A percentile compares a stretch with the other conserved stretches of the same genome.
Evolutionary conservation across 2,888 invertebrate genomes (phyloP).

Genomic region (Hyposoter didymator): DNA sequence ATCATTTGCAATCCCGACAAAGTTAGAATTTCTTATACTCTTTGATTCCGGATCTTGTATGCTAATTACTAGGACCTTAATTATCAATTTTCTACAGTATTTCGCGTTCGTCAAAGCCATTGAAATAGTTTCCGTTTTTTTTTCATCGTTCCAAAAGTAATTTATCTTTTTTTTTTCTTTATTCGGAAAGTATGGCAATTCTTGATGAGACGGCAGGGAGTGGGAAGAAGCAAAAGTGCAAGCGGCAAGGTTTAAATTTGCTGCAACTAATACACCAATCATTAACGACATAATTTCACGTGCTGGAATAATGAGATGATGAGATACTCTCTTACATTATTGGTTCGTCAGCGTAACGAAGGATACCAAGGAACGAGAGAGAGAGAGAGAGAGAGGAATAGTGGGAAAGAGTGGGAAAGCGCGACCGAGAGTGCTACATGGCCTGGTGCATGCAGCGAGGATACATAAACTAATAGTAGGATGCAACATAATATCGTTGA

Average conservation of each 20-base stretch:
- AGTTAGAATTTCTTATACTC: conserved; percentile 34
- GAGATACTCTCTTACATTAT: conserved; percentile 54
- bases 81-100: conserved; percentile 22
- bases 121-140: not conserved
- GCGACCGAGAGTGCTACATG: conserved; percentile 20
- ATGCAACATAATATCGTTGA: conserved; percentile 10
- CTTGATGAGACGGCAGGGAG: not conserved
- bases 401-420: not conserved
- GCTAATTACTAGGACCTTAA: conserved; percentile 33
- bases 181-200: not conserved
- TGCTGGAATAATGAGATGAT: conserved; percentile 52
- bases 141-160: not conserved
- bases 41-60: conserved; percentile 13
- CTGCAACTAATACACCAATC: not conserved
- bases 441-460: conserved; percentile 24
- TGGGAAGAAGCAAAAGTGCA: not conserved
- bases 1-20: conserved; percentile 32
- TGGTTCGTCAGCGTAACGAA: conserved; percentile 38
- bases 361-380: conserved; percentile 8
- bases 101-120: not conserved
- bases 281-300: not conserved
- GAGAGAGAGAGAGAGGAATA: conserved; percentile 16
- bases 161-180: not conserved
- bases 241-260: not conserved
- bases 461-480: conserved; percentile 44